These are phyloP conservation scores for Anguilla obscura DNA, from an alignment of 2,797 vertebrate genomes.

Conservation along the genomic window DNA sequence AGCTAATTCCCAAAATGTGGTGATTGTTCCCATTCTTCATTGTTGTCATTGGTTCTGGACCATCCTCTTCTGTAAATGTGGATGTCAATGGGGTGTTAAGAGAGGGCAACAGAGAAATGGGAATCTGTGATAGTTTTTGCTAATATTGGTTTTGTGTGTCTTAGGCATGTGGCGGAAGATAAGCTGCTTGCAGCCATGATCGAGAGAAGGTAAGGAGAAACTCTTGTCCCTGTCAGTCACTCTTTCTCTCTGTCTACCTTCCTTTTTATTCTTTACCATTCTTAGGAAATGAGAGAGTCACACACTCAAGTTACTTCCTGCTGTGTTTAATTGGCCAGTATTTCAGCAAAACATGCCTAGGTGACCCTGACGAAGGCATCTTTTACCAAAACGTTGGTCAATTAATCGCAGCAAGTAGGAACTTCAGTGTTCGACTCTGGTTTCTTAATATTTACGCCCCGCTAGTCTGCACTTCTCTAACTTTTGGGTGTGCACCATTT, in stretches of 20 bases:
- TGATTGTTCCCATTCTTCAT: neutral
- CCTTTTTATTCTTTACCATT: neutral
- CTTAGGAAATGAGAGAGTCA: too few relatives aligned
- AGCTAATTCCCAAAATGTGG: neutral
- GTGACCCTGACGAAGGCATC: too few relatives aligned
- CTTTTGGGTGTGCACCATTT: too few relatives aligned
- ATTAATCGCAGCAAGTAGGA: too few relatives aligned
- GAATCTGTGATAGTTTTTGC: neutral
- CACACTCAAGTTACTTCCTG: too few relatives aligned
- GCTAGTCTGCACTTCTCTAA: too few relatives aligned
- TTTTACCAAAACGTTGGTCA: too few relatives aligned
- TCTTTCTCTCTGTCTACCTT: neutral
- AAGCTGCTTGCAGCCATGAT: constrained; percentile 76
- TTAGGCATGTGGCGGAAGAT: constrained; percentile 93
- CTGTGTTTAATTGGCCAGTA: too few relatives aligned
- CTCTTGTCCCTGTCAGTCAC: neutral
- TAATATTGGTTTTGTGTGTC: constrained; percentile 34
- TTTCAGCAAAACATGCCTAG: too few relatives aligned
- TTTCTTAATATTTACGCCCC: too few relatives aligned
- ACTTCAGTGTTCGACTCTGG: too few relatives aligned
- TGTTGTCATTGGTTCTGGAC: neutral
- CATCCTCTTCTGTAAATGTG: neutral
- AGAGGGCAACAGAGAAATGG: neutral
- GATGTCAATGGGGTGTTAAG: neutral
- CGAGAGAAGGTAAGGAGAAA: constrained; percentile 77